These are phyloP conservation scores for Thunnus maccoyii DNA, from an alignment of 2,113 vertebrate genomes.

Conservation along the genomic window DNA sequence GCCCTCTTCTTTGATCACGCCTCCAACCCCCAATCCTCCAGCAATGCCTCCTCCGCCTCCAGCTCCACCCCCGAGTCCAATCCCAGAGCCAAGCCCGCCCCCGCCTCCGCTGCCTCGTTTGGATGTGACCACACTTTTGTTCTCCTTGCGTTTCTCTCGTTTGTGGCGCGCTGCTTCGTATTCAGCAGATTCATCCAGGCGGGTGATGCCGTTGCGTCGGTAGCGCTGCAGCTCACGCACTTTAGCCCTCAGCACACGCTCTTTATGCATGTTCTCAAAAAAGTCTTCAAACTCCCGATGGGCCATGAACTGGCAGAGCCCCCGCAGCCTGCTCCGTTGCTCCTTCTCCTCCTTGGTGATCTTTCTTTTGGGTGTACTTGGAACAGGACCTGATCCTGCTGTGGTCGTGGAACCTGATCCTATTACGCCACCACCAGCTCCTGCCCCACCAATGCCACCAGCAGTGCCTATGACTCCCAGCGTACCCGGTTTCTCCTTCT, in stretches of 20 bases:
- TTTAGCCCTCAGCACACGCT: conserved; percentile 92
- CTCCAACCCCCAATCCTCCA: conserved; percentile 70
- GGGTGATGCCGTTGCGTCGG: conserved; percentile 94
- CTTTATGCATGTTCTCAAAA: conserved; percentile 97
- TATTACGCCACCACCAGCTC: neutral
- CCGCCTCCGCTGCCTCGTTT: conserved; percentile 83
- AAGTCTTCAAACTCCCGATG: conserved; percentile 95
- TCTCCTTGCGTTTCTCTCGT: conserved; percentile 95
- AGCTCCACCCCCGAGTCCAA: conserved; percentile 72
- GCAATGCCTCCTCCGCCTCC: conserved; percentile 69
- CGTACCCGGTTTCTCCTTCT: conserved; percentile 82
- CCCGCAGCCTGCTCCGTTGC: conserved; percentile 89
- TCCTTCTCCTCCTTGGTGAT: conserved; percentile 97
- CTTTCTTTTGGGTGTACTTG: conserved; percentile 87
- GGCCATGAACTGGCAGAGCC: conserved; percentile 97
- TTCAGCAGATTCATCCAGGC: conserved; percentile 94
- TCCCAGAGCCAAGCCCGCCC: conserved; percentile 62
- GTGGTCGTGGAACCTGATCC: conserved; percentile 41
- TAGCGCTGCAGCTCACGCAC: conserved; percentile 97
- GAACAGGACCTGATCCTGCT: conserved; percentile 44
- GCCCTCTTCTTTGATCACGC: conserved; percentile 89
- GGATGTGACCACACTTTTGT: conserved; percentile 87
- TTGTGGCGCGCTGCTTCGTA: conserved; percentile 96
- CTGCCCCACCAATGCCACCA: conserved; percentile 38
- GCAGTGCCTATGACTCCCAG: conserved; percentile 25